Percentiles rank a stretch among this genome's conserved stretches.
Conservation (phyloP, 2,113 vertebrate species). For the Percina caprodes region DNA sequence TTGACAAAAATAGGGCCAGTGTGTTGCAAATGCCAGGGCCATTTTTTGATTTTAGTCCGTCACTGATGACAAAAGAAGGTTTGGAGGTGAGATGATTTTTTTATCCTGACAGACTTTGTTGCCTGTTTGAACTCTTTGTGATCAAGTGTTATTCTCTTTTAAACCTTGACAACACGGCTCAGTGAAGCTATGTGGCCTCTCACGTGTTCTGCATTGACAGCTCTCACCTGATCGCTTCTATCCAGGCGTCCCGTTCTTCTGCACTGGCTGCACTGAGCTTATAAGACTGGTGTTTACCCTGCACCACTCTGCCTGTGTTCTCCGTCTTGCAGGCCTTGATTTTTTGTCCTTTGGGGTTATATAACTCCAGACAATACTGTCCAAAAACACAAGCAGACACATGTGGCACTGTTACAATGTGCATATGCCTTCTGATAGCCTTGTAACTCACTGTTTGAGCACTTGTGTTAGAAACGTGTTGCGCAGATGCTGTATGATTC, state of each 20-base stretch:
- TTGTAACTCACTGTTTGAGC: constrained; percentile 33
- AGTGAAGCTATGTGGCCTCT: not conserved
- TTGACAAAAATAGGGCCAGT: too few species aligned
- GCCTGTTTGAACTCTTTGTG: not conserved
- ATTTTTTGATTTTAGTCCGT: too few species aligned
- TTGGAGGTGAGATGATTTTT: not conserved
- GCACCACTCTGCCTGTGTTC: constrained; percentile 90
- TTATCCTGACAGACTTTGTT: not conserved
- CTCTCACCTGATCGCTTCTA: constrained; percentile 89
- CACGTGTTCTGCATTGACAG: not conserved
- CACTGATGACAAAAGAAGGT: not conserved
- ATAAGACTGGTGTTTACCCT: constrained; percentile 94
- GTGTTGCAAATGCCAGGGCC: too few species aligned
- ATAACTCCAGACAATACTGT: constrained; percentile 94
- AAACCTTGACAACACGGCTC: not conserved
- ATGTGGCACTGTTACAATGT: constrained; percentile 10
- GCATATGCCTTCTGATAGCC: constrained; percentile 17
- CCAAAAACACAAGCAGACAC: constrained; percentile 52
- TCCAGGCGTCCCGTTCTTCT: constrained; percentile 91
- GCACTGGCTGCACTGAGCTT: constrained; percentile 88
- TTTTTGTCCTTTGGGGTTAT: constrained; percentile 89
- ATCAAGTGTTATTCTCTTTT: not conserved
- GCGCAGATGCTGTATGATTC: constrained; percentile 37
- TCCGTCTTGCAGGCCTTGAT: constrained; percentile 97
- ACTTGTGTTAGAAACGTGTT: not conserved